Evolutionary conservation across 2,888 invertebrate species (phyloP).

Genomic region (Troides aeacus): DNA sequence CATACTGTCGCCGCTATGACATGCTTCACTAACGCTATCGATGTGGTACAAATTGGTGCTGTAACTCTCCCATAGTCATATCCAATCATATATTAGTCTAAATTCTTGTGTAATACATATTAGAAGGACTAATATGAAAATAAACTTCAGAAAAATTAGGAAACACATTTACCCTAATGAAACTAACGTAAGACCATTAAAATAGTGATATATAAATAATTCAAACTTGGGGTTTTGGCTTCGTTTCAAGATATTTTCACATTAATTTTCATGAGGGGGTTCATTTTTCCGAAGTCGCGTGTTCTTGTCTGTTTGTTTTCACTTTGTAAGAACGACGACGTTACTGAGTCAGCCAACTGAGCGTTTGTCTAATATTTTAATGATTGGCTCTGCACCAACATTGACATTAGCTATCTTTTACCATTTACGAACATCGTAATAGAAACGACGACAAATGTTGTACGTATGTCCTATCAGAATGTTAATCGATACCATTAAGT

Average conservation of each 20-base stretch:
- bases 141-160: constrained; percentile 18
- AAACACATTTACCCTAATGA: constrained; percentile 24
- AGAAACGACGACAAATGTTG: background rate
- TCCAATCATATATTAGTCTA: too few relatives aligned
- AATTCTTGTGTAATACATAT: background rate
- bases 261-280: constrained; percentile 78
- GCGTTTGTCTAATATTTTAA: constrained; percentile 39
- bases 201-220: constrained; percentile 77
- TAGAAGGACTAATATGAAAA: background rate
- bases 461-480: too few relatives aligned
- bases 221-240: constrained; percentile 75
- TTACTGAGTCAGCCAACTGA: constrained; percentile 48
- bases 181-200: constrained; percentile 76
- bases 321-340: constrained; percentile 32
- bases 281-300: constrained; percentile 69
- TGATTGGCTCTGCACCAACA: background rate
- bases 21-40: too few relatives aligned
- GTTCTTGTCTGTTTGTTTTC: constrained; percentile 47
- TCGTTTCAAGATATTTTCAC: constrained; percentile 78
- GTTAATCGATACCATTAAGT: background rate
- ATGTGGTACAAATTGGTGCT: too few relatives aligned
- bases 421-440: background rate
- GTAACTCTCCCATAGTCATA: too few relatives aligned
- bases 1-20: too few relatives aligned
- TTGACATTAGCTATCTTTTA: background rate